Evolutionary conservation across 2,888 invertebrate species (phyloP), one percentile per base, ranked within the genome.

Genomic region (Parasteatoda lunata): DNA sequence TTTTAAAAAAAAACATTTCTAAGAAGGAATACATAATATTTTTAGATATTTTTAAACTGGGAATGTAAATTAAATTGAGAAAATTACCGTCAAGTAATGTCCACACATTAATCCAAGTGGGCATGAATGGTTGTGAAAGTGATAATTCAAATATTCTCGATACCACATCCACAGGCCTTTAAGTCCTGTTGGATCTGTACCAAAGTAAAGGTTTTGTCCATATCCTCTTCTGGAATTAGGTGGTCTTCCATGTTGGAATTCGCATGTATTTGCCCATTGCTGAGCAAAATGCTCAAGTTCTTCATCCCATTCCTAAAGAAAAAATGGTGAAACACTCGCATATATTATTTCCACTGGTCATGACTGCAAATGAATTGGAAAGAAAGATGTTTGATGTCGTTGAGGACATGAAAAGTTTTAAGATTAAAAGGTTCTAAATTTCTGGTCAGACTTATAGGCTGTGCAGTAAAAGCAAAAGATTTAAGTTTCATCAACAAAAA

Each of bases 251-350:
- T 87, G 87, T 11, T 73, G 13, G 13, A 87, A 87, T 2, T 11
- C 52, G 15, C 87, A 87, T 3, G 48, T 45, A 48, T 81, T 70
- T 4, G 87, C 71, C 87, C 87, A 87, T 6, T 70, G 48, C 47
- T 81, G 81, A n/a, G 87, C 87, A 3, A 75, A 52, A 4, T 75
- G 0, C n/a, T 45, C 81, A 4, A 87, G 69, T 64, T 73, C 70
- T 5, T 82, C 68, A 49, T 87, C 82, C 87, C 87, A 87, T 69
- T 82, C 87, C 87, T 87, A 11, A 76, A 80, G 72, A n/a, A 48
- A 3, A 71, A 65, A 52, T 8, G 49, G 7, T 59, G 8, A 13
- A 59, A 30, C 2, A 30, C 30, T 30, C 30, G 30, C 54, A 54
- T 54, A 54, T 54, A 54, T 54, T 11, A 54, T 54, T 54, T 54